These are phyloP conservation scores for Lethocerus indicus DNA, from an alignment of 1,140 invertebrate genomes.

Conservation along the genomic window DNA sequence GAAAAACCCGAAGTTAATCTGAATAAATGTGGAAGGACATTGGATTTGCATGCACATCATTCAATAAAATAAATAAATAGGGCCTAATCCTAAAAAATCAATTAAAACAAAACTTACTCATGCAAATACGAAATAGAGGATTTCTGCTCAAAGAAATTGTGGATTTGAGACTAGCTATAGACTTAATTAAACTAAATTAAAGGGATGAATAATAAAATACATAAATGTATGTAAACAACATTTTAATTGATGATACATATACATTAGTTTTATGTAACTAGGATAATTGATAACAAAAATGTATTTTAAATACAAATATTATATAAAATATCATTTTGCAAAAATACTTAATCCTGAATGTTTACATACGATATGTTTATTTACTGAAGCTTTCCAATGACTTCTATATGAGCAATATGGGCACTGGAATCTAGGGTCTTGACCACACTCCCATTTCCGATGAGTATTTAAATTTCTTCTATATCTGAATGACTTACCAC, in stretches of 20 bases:
- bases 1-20: not conserved
- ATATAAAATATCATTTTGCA: not conserved
- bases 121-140: too few relatives aligned
- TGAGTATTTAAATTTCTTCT: slow-evolving; percentile 16
- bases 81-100: too few relatives aligned
- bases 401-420: slow-evolving; percentile 18
- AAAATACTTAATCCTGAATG: not conserved
- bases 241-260: too few relatives aligned
- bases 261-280: not conserved
- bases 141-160: too few relatives aligned
- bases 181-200: too few relatives aligned
- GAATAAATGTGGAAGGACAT: not conserved
- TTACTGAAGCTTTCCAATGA: not conserved
- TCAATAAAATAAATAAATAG: too few relatives aligned
- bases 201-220: too few relatives aligned
- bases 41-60: too few relatives aligned
- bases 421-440: slow-evolving; percentile 23
- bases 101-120: too few relatives aligned
- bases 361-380: not conserved
- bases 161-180: too few relatives aligned
- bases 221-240: too few relatives aligned
- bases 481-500: too few relatives aligned
- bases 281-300: not conserved
- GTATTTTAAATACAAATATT: not conserved
- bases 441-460: slow-evolving; percentile 21